Base-by-base conservation (phyloP, 92 coral and sea anemone genomes). In the Hydrozoanthus gracilis region DNA sequence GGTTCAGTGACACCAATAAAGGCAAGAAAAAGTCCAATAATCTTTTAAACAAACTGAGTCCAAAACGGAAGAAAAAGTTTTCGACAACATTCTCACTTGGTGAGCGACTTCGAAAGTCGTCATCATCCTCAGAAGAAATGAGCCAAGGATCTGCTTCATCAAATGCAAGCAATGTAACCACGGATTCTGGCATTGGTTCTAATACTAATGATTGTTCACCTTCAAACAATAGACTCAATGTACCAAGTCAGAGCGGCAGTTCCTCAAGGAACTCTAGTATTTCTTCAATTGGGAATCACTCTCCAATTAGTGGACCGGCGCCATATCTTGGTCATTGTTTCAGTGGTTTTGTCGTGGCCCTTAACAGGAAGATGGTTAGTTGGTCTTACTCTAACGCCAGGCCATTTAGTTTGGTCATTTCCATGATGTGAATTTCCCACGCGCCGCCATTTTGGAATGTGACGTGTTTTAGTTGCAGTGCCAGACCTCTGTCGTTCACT, bases 331-430 rank as follows among this genome's bases (percentile, higher is more conserved):
- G 94, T 17, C 87, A 87, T 47, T 90, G 95, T 82, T 93, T 93
- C 52, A 86, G 75, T 66, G 96, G 99, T 13, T 96, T 93, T 82
- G 95, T 95, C 73, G 95, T 96, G 64, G 99, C 97, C 20, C 86
- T 96, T 80, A 98, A 96, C 86, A 89, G 99, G 58, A 96, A 96
- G 91, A 91, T 91, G 92, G 99, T 96, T 64, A 87, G 93, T 91
- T 52, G 39, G 52, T 12, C 11, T n/a, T 50, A 4, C 44, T 17
- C 39, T 27, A 27, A 27, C 39, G 39, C 39, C 39, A 27, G 39
- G 39, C 39, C 0, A 27, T 27, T 27, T 27, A 27, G 39, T 27
- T n/a, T 27, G 39, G 2, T 27, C 39, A 2, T 27, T 27, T 27
- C 39, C 39, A 27, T 2, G 39, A 2, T 27, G 39, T 27, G 39